A percentile compares a stretch with the other conserved stretches of the same genome.
Conservation (phyloP, 2,888 invertebrate species). For the Sicus ferrugineus region DNA sequence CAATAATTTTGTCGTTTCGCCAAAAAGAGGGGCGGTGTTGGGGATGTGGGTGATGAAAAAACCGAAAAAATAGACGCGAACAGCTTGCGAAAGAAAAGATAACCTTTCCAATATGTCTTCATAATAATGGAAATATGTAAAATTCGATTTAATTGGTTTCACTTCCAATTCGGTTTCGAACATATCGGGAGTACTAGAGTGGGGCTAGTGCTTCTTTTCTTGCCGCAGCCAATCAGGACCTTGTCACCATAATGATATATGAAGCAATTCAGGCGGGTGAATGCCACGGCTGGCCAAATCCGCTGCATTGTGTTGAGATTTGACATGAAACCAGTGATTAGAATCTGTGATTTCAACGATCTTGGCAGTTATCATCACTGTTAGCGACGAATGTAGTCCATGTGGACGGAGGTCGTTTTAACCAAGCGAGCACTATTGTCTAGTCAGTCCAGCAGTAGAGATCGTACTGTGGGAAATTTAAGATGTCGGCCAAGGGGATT, state of each 20-base stretch:
- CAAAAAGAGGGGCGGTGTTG: no score
- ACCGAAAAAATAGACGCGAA: conserved; percentile 30
- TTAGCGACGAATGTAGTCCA: conserved; percentile 38
- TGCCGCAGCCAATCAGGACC: conserved; percentile 27
- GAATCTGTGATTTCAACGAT: conserved; percentile 17
- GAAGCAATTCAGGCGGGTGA: conserved; percentile 19
- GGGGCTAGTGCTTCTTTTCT: neutral
- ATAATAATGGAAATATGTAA: no score
- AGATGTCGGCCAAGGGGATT: conserved; percentile 30
- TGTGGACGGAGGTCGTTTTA: conserved; percentile 30
- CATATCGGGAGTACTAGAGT: neutral
- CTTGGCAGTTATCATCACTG: conserved; percentile 29
- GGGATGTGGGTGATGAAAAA: neutral
- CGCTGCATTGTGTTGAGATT: conserved; percentile 35
- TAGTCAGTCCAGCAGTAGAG: conserved; percentile 31
- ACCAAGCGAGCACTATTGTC: conserved; percentile 30
- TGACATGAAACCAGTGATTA: conserved; percentile 36
- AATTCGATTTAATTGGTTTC: no score
- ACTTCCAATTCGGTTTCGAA: conserved; percentile 8
- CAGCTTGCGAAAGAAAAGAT: conserved; percentile 25
- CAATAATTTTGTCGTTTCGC: neutral
- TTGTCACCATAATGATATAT: conserved; percentile 32
- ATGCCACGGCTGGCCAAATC: conserved; percentile 37
- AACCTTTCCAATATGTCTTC: no score
- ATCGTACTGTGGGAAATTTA: neutral